Base-by-base conservation (phyloP, 2,888 invertebrate genomes). In the Argyra leucocephala region DNA sequence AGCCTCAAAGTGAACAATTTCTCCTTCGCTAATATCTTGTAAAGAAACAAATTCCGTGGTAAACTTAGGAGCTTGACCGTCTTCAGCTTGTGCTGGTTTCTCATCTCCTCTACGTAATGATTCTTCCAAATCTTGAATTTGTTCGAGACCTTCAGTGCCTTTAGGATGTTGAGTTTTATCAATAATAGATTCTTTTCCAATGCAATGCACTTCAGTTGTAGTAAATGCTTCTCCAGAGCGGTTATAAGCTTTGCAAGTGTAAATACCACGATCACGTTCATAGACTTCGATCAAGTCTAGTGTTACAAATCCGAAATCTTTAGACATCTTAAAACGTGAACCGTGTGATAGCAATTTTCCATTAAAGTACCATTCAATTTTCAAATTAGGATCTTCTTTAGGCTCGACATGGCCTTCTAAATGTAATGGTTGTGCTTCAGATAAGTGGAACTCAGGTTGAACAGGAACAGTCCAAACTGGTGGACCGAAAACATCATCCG, bases 1-100 rank as follows among this genome's bases (percentile, higher is more conserved):
- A 57, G 96, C 97, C 82, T 99, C 98, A 79, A 96, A 97, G 79
- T 98, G 97, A 70, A 96, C 96, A 71, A 96, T 90, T 80, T 98
- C 95, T 66, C 96, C 96, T 81, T 98, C 98, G 58, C 88, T 89
- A 63, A 98, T 83, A 73, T 93, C 92, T 12, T 84, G 82, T 67
- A 94, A 83, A 71, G 92, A 88, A 71, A 89, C 85, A 79, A 93
- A 93, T 75, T 92, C 89, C 0, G 93, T 91, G 7, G 91, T 93
- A 74, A 95, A 94, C 66, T 89, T 88, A 57, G 94, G 95, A 66
- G 94, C 87, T 75, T 90, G 88, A 12, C 93, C 93, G 69, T 86
- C 87, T 69, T 92, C 92, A 61, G 86, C 84, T 68, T 90, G 88
- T 1, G 86, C 82, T 22, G 84, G 82, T 67, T 84, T 84, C 26